Percentiles rank a stretch among this genome's conserved stretches.
These are phyloP conservation scores for Aphis craccivora DNA, from an alignment of 1,140 invertebrate species.

Conservation along the genomic window DNA sequence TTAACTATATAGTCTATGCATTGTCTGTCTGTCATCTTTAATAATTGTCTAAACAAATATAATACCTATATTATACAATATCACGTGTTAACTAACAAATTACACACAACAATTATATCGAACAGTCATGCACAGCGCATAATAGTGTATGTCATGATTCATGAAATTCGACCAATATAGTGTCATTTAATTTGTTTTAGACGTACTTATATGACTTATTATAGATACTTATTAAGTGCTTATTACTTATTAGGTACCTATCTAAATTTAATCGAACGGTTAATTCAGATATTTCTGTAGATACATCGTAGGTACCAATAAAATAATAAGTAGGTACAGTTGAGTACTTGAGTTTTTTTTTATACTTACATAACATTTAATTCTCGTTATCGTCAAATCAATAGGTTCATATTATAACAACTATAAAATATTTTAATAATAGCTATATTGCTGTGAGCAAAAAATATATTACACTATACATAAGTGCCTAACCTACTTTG, in stretches of 20 bases:
- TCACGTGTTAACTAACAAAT: not conserved
- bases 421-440: not conserved
- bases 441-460: not conserved
- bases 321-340: not conserved
- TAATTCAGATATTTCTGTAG: not conserved
- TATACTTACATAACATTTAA: not conserved
- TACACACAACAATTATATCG: not conserved
- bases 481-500: not conserved
- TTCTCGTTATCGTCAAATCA: not conserved
- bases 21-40: not conserved
- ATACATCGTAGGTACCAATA: not conserved
- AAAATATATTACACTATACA: not conserved
- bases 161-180: not conserved
- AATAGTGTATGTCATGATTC: not conserved
- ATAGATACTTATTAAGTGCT: not conserved
- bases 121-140: not conserved
- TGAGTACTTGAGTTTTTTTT: not conserved
- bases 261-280: not conserved
- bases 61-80: not conserved
- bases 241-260: not conserved
- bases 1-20: not conserved
- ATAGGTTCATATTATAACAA: not conserved
- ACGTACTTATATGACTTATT: not conserved
- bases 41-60: not conserved
- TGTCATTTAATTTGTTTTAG: not conserved